These are phyloP conservation scores for Dendroctonus valens DNA, from an alignment of 1,140 invertebrate species.

Conservation along the genomic window DNA sequence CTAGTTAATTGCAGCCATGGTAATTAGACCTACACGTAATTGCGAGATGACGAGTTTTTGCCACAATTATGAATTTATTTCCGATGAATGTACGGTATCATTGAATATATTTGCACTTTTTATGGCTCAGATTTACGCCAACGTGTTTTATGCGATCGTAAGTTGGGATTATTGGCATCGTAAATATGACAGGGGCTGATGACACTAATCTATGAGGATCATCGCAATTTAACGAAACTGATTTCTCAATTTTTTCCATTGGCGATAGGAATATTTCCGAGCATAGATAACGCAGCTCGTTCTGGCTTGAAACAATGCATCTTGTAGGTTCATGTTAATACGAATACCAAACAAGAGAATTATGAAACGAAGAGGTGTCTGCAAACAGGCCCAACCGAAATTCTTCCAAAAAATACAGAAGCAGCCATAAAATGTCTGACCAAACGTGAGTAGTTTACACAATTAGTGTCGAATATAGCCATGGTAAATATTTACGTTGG, in stretches of 20 bases:
- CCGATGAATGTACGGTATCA: slow-evolving; percentile 1
- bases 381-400: slow-evolving; percentile 20
- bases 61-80: slow-evolving; percentile 9
- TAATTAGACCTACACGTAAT: slow-evolving; percentile 18
- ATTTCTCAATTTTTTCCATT: too few species aligned
- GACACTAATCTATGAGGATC: slow-evolving; percentile 1
- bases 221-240: too few species aligned
- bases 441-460: slow-evolving; percentile 33
- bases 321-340: background rate
- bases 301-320: too few species aligned
- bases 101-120: slow-evolving; percentile 15
- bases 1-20: slow-evolving; percentile 16
- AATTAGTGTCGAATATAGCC: slow-evolving; percentile 35
- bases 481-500: slow-evolving; percentile 31
- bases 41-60: slow-evolving; percentile 6
- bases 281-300: too few species aligned
- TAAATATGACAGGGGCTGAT: background rate
- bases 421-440: slow-evolving; percentile 30
- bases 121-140: slow-evolving; percentile 3
- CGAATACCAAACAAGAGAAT: background rate
- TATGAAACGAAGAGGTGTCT: background rate
- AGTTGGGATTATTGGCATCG: background rate
- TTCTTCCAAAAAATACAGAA: slow-evolving; percentile 31
- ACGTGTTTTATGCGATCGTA: slow-evolving; percentile 3
- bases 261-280: too few species aligned